Evolutionary conservation across 2,888 invertebrate species (phyloP).

Genomic region (Polydrusus tereticollis): DNA sequence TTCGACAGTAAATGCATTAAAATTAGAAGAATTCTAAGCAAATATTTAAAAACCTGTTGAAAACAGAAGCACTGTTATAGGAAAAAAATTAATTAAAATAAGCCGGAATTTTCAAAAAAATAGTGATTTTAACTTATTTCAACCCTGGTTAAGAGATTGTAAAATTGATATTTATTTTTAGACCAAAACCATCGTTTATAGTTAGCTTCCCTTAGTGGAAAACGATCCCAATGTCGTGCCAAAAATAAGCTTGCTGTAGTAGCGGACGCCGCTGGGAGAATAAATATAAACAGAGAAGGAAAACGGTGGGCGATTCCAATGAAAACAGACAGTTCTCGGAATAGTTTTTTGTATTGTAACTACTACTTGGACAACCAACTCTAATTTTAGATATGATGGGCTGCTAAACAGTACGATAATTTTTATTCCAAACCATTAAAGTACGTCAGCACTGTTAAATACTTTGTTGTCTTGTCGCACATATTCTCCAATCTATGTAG

Average conservation of each 20-base stretch:
- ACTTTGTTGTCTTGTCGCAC: conserved; percentile 3
- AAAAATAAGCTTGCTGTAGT: neutral
- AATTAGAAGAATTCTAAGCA: no score
- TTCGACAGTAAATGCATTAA: no score
- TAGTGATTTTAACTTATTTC: no score
- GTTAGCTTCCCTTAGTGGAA: no score
- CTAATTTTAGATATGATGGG: conserved; percentile 46
- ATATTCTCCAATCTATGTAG: neutral
- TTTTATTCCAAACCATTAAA: conserved; percentile 30
- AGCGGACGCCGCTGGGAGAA: conserved; percentile 18
- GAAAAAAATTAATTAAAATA: no score
- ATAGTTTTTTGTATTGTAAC: conserved; percentile 35
- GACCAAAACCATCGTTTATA: no score
- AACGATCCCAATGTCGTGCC: no score
- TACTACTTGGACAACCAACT: conserved; percentile 25
- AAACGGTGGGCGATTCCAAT: conserved; percentile 45
- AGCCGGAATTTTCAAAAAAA: no score
- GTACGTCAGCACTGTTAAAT: conserved; percentile 19
- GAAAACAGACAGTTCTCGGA: conserved; percentile 43
- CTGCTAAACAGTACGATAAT: conserved; percentile 29
- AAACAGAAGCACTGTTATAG: no score
- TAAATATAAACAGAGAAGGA: conserved; percentile 39
- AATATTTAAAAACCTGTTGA: no score
- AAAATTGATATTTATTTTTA: no score
- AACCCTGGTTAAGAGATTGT: no score